Base-by-base conservation (phyloP, 1,140 invertebrate genomes). In the Spodoptera frugiperda region DNA sequence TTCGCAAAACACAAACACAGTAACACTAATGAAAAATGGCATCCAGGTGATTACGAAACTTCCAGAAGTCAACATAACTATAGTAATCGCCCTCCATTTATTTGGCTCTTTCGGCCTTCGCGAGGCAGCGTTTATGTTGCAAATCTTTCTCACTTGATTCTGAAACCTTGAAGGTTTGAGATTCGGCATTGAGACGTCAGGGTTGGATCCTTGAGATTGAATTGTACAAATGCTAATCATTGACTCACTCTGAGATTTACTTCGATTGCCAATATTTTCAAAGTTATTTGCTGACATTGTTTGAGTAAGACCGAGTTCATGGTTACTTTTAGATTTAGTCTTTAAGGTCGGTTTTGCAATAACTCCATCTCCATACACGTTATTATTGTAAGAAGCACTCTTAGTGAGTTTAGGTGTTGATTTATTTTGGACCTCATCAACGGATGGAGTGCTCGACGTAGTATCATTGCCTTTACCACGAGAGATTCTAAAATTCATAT, bases 51-150 rank as follows among this genome's bases (percentile, higher is more conserved):
- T 71, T 77, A 95, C 84, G 77, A 95, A 95, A 82, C 94, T 94
- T 9, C 94, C 93, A 0, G 94, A 94, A 33, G 95, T 95, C n/a
- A 95, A 89, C 81, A 95, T 83, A 0, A 96, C 95, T 15, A 96
- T 90, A 77, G 94, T 95, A 3, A 95, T 90, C 0, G 95, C 95
- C 80, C 95, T 93, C 92, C 94, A 95, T 87, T 95, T 95, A 39
- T 91, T 94, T 4, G 94, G 94, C 44, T 89, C 84, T 77, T 88
- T 91, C 17, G 78, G 14, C 77, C 85, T 89, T 8, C 53, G 71
- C 65, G n/a, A 17, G 1, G 53, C 2, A n/a, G 57, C 44, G 8
- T 51, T 74, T 15, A 53, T 57, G 83, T 21, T 79, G 14, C 73
- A 67, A 53, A 79, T 54, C 46, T 70, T 77, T 70, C 51, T 74